Percentiles rank a stretch among this genome's conserved stretches.
These are phyloP conservation scores for Apocheima hispidaria DNA, from an alignment of 2,888 invertebrate genomes.

Conservation along the genomic window DNA sequence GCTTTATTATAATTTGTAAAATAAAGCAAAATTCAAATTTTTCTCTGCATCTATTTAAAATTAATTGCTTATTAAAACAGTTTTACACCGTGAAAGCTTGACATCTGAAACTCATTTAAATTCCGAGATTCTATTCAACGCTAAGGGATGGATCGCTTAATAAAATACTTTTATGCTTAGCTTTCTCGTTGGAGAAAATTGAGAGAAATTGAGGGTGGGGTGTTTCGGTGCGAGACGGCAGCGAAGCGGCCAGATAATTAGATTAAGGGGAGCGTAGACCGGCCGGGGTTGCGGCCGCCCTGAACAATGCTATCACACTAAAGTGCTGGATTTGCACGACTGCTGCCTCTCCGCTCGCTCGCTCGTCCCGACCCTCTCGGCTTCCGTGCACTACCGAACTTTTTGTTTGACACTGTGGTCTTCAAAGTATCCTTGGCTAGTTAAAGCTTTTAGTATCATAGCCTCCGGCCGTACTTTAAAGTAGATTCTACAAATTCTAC, in stretches of 20 bases:
- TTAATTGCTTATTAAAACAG: slow-evolving; percentile 44
- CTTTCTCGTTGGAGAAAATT: slow-evolving; percentile 65
- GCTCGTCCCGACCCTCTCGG: slow-evolving; percentile 42
- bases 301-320: slow-evolving; percentile 75
- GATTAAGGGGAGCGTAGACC: slow-evolving; percentile 77
- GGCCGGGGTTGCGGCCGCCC: slow-evolving; percentile 65
- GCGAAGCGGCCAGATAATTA: slow-evolving; percentile 81
- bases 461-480: not conserved
- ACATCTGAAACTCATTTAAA: slow-evolving; percentile 59
- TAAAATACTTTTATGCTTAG: slow-evolving; percentile 73
- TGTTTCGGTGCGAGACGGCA: slow-evolving; percentile 67
- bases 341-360: slow-evolving; percentile 57
- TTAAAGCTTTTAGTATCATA: not conserved
- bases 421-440: slow-evolving; percentile 7
- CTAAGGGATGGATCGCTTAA: slow-evolving; percentile 66
- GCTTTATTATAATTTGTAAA: slow-evolving; percentile 36
- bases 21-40: slow-evolving; percentile 37
- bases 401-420: slow-evolving; percentile 44
- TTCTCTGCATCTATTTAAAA: slow-evolving; percentile 37
- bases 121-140: slow-evolving; percentile 61
- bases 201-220: slow-evolving; percentile 65
- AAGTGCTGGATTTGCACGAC: slow-evolving; percentile 70
- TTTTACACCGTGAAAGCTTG: slow-evolving; percentile 49
- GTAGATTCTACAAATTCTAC: not conserved
- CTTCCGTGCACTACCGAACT: slow-evolving; percentile 53